Evolutionary conservation across 2,888 invertebrate species (phyloP), one percentile per base, ranked within the genome.

Genomic region (Drosophila paramelanica): DNA sequence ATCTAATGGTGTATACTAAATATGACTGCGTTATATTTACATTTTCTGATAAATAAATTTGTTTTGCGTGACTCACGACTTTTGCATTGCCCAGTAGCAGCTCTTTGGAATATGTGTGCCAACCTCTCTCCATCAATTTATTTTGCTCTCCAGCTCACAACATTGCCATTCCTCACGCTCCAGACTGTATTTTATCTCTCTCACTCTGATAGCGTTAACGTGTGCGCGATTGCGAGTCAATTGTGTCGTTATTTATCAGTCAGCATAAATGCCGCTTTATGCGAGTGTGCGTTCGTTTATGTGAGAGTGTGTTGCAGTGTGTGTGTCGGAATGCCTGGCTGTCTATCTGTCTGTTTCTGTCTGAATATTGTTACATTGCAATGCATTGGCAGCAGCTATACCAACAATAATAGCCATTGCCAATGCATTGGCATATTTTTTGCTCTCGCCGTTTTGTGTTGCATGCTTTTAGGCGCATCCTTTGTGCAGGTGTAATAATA

Each of bases 221-320:
- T 73, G 80, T 49, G 52, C 66, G 59, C 73, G 84, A 87, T 78
- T 81, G 75, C 61, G 66, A 84, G 88, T 84, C 83, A 89, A 84
- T 84, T 87, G 78, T 81, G 78, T 76, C 88, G 73, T 89, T 84
- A 87, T 89, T 78, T 83, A 89, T 89, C 89, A 82, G 82, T 65
- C 80, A 73, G 80, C 88, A 82, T 62, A 79, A 82, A 82, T 75
- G 69, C 41, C 53, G 20, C 50, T 58, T 20, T 55, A 38, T 46
- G 11, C 25, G 50, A 50, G 17, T 3, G 20, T 36, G 52, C 47
- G 11, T 27, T 5, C 31, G 31, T 3, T 2, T 10, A 31, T 31
- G 31, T 31, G 10, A 3, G 10, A 3, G 31, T 25, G 20, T 38
- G 45, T 49, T 7, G 41, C 13, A 31, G 10, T 33, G 23, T 59